A percentile compares a stretch with the other conserved stretches of the same genome.
These are phyloP conservation scores for Phorcus lineatus DNA, from an alignment of 2,888 invertebrate genomes.

Conservation along the genomic window DNA sequence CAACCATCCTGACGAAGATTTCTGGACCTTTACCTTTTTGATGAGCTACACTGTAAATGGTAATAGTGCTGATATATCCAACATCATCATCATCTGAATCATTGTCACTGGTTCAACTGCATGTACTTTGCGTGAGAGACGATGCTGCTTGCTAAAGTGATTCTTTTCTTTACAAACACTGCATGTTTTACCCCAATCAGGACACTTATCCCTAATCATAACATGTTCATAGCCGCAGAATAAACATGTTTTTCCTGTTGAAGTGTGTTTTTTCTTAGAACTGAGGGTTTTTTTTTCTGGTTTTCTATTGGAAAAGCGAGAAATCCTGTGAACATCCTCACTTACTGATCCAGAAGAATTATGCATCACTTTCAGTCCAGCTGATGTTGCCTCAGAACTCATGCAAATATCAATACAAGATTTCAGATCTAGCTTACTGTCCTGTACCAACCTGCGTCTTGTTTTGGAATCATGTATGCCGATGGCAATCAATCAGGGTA, in stretches of 20 bases:
- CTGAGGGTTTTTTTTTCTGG: not conserved
- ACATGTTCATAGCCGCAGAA: slow-evolving; percentile 44
- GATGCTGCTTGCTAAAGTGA: slow-evolving; percentile 38
- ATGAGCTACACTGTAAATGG: not conserved
- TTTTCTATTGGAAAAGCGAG: not conserved
- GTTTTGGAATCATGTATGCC: slow-evolving; percentile 14
- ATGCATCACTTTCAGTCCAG: slow-evolving; percentile 17
- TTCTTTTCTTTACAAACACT: slow-evolving; percentile 38
- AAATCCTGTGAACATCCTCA: not conserved
- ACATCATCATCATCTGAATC: slow-evolving; percentile 20
- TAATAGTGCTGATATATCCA: slow-evolving; percentile 11
- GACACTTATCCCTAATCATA: slow-evolving; percentile 37
- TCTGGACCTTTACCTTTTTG: not conserved
- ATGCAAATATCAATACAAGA: slow-evolving; percentile 31
- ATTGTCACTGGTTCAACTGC: not conserved
- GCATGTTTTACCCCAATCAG: slow-evolving; percentile 45
- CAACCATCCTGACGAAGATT: slow-evolving; percentile 7
- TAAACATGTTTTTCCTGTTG: slow-evolving; percentile 28
- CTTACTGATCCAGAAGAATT: no score
- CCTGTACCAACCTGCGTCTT: slow-evolving; percentile 20
- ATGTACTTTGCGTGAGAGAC: not conserved
- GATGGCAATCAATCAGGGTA: slow-evolving; percentile 28
- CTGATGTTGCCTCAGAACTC: slow-evolving; percentile 10
- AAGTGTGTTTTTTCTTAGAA: not conserved
- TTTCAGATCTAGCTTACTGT: slow-evolving; percentile 23